A percentile compares a stretch with the other conserved stretches of the same genome.
Evolutionary conservation across 2,113 vertebrate genomes (phyloP).

Genomic region (Poeciliopsis occidentalis): DNA sequence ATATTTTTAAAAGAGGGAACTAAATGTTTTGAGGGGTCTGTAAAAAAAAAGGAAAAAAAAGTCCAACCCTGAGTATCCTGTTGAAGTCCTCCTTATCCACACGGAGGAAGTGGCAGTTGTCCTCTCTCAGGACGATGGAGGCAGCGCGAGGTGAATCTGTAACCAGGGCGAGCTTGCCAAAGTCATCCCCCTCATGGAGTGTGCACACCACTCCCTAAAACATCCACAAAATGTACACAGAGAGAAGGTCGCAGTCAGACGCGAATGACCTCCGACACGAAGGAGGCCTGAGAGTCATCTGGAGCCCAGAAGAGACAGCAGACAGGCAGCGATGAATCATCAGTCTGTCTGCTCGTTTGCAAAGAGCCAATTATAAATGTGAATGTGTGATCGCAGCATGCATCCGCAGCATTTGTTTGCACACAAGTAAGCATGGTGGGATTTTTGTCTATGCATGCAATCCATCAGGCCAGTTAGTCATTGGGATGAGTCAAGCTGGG

Average conservation of each 20-base stretch:
- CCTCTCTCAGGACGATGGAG: constrained; percentile 95
- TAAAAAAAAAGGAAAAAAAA: not conserved
- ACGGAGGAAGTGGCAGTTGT: constrained; percentile 97
- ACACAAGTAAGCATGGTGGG: constrained; percentile 20
- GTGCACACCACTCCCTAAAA: constrained; percentile 95
- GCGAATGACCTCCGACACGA: constrained; percentile 20
- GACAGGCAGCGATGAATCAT: constrained; percentile 24
- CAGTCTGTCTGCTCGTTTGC: not conserved
- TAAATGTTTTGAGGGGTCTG: not conserved
- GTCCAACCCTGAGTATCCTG: constrained; percentile 92
- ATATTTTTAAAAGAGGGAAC: too few relatives aligned
- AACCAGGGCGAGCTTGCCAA: constrained; percentile 95
- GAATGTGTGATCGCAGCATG: not conserved
- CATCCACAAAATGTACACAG: constrained; percentile 14
- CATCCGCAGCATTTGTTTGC: constrained; percentile 9
- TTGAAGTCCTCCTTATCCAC: constrained; percentile 99
- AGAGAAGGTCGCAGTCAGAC: constrained; percentile 10
- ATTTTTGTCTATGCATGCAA: constrained; percentile 27
- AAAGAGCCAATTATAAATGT: not conserved
- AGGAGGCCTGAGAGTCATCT: constrained; percentile 23
- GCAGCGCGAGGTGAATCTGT: constrained; percentile 95
- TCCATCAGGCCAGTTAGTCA: constrained; percentile 53
- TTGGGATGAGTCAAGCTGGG: constrained; percentile 54
- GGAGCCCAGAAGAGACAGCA: constrained; percentile 10
- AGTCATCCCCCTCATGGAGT: constrained; percentile 97